A percentile compares a stretch with the other conserved stretches of the same genome.
Conservation (phyloP, 2,113 vertebrate species). For the Riparia riparia region DNA sequence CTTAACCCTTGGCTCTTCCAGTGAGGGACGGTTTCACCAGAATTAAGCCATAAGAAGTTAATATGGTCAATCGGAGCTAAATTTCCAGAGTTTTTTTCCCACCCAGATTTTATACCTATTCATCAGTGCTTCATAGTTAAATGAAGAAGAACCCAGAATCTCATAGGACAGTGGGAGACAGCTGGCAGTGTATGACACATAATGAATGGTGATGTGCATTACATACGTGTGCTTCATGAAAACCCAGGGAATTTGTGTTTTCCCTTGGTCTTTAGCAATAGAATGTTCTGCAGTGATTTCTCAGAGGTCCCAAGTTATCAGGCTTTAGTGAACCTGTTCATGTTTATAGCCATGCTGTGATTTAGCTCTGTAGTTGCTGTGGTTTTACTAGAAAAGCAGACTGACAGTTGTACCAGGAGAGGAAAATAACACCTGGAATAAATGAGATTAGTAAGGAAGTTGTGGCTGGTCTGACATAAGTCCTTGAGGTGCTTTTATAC, state of each 20-base stretch:
- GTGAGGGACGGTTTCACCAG: neutral
- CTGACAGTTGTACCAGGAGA: neutral
- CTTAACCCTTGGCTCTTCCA: neutral
- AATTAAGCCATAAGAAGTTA: neutral
- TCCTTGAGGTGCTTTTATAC: neutral
- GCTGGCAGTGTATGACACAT: neutral
- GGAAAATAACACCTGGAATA: neutral
- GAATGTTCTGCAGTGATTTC: neutral
- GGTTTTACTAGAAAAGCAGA: neutral
- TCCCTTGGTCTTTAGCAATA: neutral
- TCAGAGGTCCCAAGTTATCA: neutral
- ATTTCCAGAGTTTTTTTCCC: neutral
- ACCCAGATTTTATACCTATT: neutral
- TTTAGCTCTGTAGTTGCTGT: neutral
- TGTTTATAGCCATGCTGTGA: neutral
- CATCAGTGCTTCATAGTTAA: neutral
- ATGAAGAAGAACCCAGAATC: neutral
- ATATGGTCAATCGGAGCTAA: neutral
- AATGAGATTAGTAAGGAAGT: neutral
- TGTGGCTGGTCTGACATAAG: neutral
- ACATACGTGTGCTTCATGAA: accelerated
- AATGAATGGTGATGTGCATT: neutral
- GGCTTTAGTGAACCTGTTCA: neutral
- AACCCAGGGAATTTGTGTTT: neutral
- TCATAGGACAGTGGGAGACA: accelerated